Base-by-base conservation (phyloP, 2,888 invertebrate genomes). In the Phyllotreta cruciferae region DNA sequence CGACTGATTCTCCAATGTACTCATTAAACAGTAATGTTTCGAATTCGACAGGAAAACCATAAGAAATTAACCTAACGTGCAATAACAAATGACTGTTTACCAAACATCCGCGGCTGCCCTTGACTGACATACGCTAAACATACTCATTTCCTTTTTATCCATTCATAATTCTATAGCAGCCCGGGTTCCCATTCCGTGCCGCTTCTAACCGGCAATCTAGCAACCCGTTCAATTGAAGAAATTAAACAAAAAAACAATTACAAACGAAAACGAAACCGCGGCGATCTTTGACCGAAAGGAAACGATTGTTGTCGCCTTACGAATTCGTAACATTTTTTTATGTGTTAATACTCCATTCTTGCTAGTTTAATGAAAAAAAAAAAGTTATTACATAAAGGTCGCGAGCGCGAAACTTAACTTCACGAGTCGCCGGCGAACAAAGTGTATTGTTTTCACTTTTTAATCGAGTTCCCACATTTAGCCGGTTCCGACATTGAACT, bases 391-490 rank as follows among this genome's bases (percentile, higher is more conserved):
- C 24, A 24, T 24, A 24, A 24, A 24, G 24, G 24, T 24, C 24
- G 24, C 24, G 24, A 24, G 24, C 24, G 58, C 60, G 66, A 68
- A 68, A 68, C 45, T 65, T 63, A 68, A 68, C 45, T 65, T 63
- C 58, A 70, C 67, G 60, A 57, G 61, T 60, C 53, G 56, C 62
- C 62, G 65, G 70, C 66, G 49, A 64, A 67, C 67, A 72, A 72
- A 71, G 71, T 72, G 73, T 73, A 75, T 79, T 78, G 77, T 78
- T 79, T 76, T 78, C 75, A 75, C 77, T 78, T 78, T 24, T 78
- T 78, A 75, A 75, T 74, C 73, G 69, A 69, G 73, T 77, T 79
- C 79, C 76, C 79, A 78, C 77, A 79, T 77, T 78, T 75, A 78
- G 66, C 67, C 71, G 67, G 72, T 70, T 72, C 24, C 77, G 80